Evolutionary conservation across 2,888 invertebrate genomes (phyloP).

Genomic region (Dryobota labecula): DNA sequence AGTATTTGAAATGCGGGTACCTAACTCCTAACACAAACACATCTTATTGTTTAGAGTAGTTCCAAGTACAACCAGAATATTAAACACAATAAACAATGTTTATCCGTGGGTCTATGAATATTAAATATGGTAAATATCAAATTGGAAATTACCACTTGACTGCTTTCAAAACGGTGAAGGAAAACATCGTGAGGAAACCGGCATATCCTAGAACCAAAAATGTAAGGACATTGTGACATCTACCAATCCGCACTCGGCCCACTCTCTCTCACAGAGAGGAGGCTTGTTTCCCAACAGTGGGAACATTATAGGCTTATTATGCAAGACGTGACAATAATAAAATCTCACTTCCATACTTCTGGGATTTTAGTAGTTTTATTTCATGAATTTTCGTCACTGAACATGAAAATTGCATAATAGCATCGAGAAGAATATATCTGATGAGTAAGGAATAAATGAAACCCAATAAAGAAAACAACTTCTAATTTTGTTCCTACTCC

Average conservation of each 20-base stretch:
- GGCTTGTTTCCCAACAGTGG: too few species aligned
- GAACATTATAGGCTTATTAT: too few species aligned
- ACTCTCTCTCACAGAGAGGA: too few species aligned
- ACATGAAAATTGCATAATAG: background rate
- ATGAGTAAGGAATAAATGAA: background rate
- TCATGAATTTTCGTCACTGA: background rate
- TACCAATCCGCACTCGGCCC: too few species aligned
- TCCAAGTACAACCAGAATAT: constrained; percentile 36
- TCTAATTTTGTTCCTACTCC: background rate
- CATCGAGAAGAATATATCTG: background rate
- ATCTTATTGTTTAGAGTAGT: constrained; percentile 38
- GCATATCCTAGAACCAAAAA: too few species aligned
- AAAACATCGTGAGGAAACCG: too few species aligned
- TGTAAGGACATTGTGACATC: too few species aligned
- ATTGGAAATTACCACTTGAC: too few species aligned
- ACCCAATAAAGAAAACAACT: background rate
- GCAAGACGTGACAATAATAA: background rate
- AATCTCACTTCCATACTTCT: background rate
- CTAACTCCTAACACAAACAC: constrained; percentile 43
- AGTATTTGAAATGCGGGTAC: constrained; percentile 31
- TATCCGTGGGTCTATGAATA: constrained; percentile 3
- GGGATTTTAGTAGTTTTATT: background rate
- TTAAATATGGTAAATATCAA: background rate
- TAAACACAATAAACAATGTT: constrained; percentile 21
- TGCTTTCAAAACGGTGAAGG: too few species aligned